phyloP scores from a whole-genome alignment of 2,113 vertebrate genomes.

The Numida meleagris region DNA sequence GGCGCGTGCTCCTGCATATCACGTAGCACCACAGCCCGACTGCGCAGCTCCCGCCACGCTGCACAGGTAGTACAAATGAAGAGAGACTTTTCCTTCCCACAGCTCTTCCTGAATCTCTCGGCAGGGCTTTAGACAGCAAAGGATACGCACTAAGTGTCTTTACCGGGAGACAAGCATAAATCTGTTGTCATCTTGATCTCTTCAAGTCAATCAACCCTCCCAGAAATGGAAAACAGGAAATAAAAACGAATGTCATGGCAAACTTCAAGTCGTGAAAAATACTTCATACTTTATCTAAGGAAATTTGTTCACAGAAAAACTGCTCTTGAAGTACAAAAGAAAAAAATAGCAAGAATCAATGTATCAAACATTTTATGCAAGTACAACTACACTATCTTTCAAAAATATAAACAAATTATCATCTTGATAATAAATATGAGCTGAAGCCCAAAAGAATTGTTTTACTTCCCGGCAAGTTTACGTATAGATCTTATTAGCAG shows the following conservation, averaged over 20 bases:
- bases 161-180: background rate
- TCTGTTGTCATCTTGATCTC: background rate
- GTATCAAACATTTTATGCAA: background rate
- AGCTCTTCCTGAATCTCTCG: background rate
- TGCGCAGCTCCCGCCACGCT: no score
- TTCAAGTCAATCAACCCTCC: background rate
- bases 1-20: no score
- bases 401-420: slow-evolving; percentile 16
- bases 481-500: slow-evolving; percentile 6
- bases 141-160: no score
- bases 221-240: background rate
- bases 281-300: background rate
- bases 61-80: background rate
- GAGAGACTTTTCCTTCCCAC: background rate
- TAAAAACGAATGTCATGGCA: background rate
- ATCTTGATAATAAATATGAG: background rate
- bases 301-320: background rate
- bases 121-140: background rate
- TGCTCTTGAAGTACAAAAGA: background rate
- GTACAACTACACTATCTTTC: background rate
- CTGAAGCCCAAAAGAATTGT: background rate
- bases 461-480: slow-evolving; percentile 8
- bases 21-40: background rate
- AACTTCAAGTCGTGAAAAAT: background rate
- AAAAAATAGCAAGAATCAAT: background rate